A percentile compares a stretch with the other conserved stretches of the same genome.
These are phyloP conservation scores for Melanogrammus aeglefinus DNA, from an alignment of 2,797 vertebrate species.

Conservation along the genomic window DNA sequence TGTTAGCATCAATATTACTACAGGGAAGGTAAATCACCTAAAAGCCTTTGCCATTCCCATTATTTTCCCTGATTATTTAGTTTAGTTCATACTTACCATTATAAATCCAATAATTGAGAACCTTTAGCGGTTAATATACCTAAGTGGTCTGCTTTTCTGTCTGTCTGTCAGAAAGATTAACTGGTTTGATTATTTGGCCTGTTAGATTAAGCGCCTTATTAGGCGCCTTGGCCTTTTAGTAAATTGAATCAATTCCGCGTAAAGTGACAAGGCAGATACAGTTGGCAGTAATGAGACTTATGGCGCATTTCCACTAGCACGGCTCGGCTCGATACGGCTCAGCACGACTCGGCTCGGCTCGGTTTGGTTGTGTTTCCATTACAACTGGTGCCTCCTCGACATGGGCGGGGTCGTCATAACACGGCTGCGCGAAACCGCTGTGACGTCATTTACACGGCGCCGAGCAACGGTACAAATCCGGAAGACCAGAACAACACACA, in stretches of 20 bases:
- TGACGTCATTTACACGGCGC: no score
- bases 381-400: no score
- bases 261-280: background rate
- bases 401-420: no score
- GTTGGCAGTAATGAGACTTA: background rate
- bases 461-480: no score
- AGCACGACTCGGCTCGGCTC: no score
- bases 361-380: no score
- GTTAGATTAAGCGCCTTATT: constrained; percentile 78
- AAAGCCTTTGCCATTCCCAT: background rate
- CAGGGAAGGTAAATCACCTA: constrained; percentile 82
- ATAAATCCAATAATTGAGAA: background rate
- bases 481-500: no score
- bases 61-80: background rate
- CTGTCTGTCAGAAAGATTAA: background rate
- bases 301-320: no score
- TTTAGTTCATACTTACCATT: background rate
- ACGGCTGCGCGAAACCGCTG: no score
- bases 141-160: constrained; percentile 1
- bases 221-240: constrained; percentile 58
- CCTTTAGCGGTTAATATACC: background rate
- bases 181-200: constrained; percentile 2
- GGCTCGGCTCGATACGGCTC: no score
- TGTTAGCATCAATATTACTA: constrained; percentile 80
- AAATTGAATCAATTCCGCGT: background rate